A percentile compares a stretch with the other conserved stretches of the same genome.
These are phyloP conservation scores for Drosophila melanocephala DNA, from an alignment of 2,888 invertebrate genomes.

Conservation along the genomic window DNA sequence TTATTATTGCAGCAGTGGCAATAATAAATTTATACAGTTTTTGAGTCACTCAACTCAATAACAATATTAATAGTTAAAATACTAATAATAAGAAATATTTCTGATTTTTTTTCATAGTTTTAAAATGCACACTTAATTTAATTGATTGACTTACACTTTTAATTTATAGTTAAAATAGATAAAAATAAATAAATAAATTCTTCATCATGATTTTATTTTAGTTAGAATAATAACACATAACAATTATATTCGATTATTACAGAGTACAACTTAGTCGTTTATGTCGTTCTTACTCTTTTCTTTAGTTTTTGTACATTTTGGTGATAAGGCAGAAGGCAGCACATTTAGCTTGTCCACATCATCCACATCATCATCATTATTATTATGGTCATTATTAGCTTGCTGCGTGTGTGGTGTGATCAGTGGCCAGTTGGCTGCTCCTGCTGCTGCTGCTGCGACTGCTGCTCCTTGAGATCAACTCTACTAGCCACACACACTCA, in stretches of 20 bases:
- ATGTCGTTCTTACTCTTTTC: not conserved
- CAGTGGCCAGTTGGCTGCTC: conserved; percentile 58
- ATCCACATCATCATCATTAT: conserved; percentile 37
- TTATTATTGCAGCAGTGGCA: not conserved
- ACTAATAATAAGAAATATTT: not conserved
- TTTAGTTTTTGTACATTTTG: conserved; percentile 19
- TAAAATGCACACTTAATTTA: not conserved
- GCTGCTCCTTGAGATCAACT: conserved; percentile 49
- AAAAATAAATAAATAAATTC: not conserved
- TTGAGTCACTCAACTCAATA: not conserved
- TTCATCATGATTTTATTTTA: not conserved
- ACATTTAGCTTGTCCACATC: conserved; percentile 26
- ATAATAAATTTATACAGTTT: too few relatives aligned
- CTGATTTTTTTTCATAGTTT: not conserved
- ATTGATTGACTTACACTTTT: not conserved
- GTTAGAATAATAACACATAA: not conserved
- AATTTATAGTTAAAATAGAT: not conserved
- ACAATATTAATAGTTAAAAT: not conserved
- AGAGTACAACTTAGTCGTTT: not conserved
- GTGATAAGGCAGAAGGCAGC: conserved; percentile 46
- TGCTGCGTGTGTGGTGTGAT: conserved; percentile 76
- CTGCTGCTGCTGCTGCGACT: conserved; percentile 29
- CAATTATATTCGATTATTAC: not conserved
- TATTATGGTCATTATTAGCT: conserved; percentile 52
- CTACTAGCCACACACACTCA: conserved; percentile 45